Conservation (phyloP, 2,113 vertebrate genomes). For the Dryoscopus gambensis region DNA sequence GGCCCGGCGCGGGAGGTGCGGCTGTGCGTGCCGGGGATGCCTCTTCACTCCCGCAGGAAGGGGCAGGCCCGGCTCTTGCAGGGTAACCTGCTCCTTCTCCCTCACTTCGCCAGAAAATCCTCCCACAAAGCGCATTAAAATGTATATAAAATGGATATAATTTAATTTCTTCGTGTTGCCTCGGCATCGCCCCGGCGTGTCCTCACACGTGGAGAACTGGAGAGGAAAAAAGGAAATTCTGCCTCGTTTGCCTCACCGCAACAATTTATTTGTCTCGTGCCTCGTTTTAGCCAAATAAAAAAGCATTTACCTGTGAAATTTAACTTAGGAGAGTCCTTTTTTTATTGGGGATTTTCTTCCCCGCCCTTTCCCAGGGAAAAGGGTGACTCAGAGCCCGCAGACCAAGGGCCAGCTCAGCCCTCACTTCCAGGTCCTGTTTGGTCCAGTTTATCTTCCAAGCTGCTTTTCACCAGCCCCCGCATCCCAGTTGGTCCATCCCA, state of each 20-base stretch:
- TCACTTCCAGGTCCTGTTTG: accelerated
- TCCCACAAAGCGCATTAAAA: not conserved
- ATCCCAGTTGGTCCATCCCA: not conserved
- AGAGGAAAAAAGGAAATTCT: not conserved
- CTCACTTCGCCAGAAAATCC: not conserved
- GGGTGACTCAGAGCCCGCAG: not conserved
- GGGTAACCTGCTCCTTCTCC: not conserved
- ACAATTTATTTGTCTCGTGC: accelerated
- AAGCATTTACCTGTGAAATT: accelerated
- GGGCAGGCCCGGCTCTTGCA: not conserved
- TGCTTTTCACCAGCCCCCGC: not conserved
- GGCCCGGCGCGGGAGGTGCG: not conserved
- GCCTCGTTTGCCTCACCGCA: not conserved
- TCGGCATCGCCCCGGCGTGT: accelerated
- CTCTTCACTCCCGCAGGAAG: not conserved
- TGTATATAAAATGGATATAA: not conserved
- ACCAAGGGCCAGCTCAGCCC: not conserved
- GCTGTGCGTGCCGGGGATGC: not conserved
- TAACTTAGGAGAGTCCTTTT: not conserved
- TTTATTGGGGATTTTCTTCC: not conserved
- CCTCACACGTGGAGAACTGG: not conserved
- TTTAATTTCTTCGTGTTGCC: not conserved
- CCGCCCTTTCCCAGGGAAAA: accelerated
- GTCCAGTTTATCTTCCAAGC: not conserved
- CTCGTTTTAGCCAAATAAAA: not conserved